phyloP scores from a whole-genome alignment of 2,888 invertebrate genomes.

The Drosophila longiperda region DNA sequence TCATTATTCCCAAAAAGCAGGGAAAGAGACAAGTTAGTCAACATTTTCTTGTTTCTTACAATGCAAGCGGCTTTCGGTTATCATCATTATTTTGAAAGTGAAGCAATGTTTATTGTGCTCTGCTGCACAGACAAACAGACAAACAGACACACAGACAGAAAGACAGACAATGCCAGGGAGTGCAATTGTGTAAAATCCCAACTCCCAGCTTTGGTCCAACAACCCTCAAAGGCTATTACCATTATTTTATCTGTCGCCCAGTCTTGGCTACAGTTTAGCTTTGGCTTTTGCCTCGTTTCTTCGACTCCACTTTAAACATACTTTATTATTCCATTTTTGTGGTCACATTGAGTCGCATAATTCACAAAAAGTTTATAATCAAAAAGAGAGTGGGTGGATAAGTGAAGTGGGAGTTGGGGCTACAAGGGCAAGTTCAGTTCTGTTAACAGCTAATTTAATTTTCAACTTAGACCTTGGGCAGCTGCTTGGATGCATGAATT shows the following conservation, averaged over 20 bases:
- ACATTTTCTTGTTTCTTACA: neutral
- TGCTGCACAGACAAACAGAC: neutral
- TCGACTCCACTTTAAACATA: conserved; percentile 12
- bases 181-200: conserved; percentile 61
- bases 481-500: conserved; percentile 22
- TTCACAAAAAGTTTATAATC: conserved; percentile 63
- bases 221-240: conserved; percentile 17
- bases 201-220: conserved; percentile 1
- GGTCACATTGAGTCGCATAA: conserved; percentile 46
- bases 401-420: accelerated
- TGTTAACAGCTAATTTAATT: conserved; percentile 66
- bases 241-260: conserved; percentile 58
- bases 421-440: conserved; percentile 4
- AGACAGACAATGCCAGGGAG: conserved; percentile 57
- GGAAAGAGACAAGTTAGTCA: neutral
- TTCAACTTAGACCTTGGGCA: conserved; percentile 25
- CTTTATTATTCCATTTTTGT: conserved; percentile 21
- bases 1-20: neutral
- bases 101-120: conserved; percentile 54
- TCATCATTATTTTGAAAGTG: conserved; percentile 22
- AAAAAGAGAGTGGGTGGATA: conserved; percentile 9
- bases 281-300: conserved; percentile 33
- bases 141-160: neutral
- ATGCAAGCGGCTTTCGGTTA: conserved; percentile 2
- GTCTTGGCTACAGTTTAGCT: conserved; percentile 46